These are phyloP conservation scores for Paragorgia papillata DNA, from an alignment of 92 coral and sea anemone genomes.

Conservation along the genomic window DNA sequence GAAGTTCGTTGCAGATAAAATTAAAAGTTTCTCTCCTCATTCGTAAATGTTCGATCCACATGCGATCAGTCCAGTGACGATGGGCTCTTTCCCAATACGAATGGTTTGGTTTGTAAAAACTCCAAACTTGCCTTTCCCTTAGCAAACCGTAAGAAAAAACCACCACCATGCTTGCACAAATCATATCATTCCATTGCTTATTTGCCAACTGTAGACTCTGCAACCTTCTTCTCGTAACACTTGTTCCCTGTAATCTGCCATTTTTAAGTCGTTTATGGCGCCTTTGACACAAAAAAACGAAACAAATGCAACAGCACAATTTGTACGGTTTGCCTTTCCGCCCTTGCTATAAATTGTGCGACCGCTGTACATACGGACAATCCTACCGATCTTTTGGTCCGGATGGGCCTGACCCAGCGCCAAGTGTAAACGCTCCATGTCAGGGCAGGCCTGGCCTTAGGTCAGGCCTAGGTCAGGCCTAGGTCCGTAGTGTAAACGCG, in stretches of 20 bases:
- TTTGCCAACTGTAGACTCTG: not conserved
- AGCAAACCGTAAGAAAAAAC: not conserved
- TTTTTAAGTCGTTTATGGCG: not conserved
- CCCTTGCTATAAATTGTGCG: too few relatives aligned
- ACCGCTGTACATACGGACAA: too few relatives aligned
- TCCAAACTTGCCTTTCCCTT: slow-evolving; percentile 27
- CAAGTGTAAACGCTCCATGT: too few relatives aligned
- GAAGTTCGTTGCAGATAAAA: slow-evolving; percentile 23
- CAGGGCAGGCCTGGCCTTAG: too few relatives aligned
- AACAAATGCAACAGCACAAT: not conserved
- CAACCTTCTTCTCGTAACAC: not conserved
- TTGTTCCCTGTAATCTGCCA: not conserved
- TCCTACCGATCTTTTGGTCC: too few relatives aligned
- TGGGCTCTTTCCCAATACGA: slow-evolving; percentile 27
- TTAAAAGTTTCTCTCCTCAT: slow-evolving; percentile 17
- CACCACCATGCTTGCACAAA: not conserved
- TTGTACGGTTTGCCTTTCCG: not conserved
- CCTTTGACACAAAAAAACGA: slow-evolving; percentile 9
- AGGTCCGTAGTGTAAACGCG: too few relatives aligned
- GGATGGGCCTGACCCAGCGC: too few relatives aligned
- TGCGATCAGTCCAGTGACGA: slow-evolving; percentile 14
- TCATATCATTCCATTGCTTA: not conserved
- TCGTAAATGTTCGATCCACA: slow-evolving; percentile 12
- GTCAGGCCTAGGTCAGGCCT: too few relatives aligned
- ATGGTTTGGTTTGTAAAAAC: slow-evolving; percentile 13